Conservation (phyloP, 2,888 invertebrate genomes). For the Drosophila setosimentum region DNA sequence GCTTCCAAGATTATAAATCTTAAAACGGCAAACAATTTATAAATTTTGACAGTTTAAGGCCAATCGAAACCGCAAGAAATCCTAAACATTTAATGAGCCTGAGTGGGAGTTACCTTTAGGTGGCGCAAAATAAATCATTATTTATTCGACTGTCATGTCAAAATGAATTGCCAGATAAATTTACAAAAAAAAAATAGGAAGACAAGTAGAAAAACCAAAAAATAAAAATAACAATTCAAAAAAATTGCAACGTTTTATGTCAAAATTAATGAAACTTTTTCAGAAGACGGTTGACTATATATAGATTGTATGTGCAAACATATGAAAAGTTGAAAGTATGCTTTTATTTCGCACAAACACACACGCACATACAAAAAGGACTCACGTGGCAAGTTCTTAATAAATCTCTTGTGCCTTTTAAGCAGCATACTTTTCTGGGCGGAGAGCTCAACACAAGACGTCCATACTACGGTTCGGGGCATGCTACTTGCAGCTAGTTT, state of each 20-base stretch:
- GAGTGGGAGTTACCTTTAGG: constrained; percentile 42
- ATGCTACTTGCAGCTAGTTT: constrained; percentile 72
- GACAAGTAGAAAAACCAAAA: not conserved
- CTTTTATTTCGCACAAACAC: constrained; percentile 36
- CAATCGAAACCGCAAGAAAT: constrained; percentile 44
- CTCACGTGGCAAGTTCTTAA: constrained; percentile 51
- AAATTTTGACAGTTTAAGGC: constrained; percentile 75
- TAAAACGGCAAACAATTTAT: constrained; percentile 60
- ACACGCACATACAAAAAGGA: constrained; percentile 20
- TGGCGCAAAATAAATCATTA: constrained; percentile 75
- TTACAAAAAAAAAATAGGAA: constrained; percentile 35
- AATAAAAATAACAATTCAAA: constrained; percentile 11
- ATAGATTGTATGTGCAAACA: not conserved
- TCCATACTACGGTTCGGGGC: constrained; percentile 8
- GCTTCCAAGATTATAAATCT: constrained; percentile 61
- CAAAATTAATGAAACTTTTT: constrained; percentile 65
- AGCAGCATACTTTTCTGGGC: constrained; percentile 63
- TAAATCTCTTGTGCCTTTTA: constrained; percentile 70
- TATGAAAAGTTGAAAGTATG: constrained; percentile 45
- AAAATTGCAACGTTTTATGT: constrained; percentile 45
- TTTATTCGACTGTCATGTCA: constrained; percentile 75
- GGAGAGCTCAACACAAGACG: constrained; percentile 25
- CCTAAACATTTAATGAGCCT: constrained; percentile 62
- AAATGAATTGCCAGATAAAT: constrained; percentile 73
- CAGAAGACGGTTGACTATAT: constrained; percentile 21